Evolutionary conservation across 2,113 vertebrate species (phyloP), one percentile per base, ranked within the genome.

Genomic region (Craseonycteris thonglongyai): DNA sequence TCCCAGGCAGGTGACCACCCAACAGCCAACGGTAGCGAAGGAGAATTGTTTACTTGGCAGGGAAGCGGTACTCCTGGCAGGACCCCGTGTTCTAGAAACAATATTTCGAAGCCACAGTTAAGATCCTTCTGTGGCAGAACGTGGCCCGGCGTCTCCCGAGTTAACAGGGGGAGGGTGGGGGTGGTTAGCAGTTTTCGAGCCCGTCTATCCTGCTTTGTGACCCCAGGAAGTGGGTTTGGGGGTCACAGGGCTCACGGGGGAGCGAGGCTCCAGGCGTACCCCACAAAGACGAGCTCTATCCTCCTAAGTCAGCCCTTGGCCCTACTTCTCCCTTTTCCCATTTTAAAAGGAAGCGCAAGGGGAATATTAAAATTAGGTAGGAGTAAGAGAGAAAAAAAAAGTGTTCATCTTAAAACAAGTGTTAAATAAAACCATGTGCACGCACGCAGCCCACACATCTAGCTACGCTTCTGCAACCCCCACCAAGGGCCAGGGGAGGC

Each of bases 211-310:
- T 58, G 0, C 12, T 45, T 54, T 0, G 3, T 13, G 42, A 78
- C 21, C 47, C 79, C 80, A 9, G 65, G 56, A 94, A 42, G 56
- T 1, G 30, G 13, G 7, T 33, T 81, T 71, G 21, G 61, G 5
- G 15, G 22, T 22, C 10, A n/a, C 28, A 65, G 65, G 63, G 13
- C 28, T 22, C 2, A 51, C 47, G 28, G 24, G 45, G 33, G 35
- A 40, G 21, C 22, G 40, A 12, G 14, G 40, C 26, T 30, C 4
- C 11, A 1, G 24, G 12, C 28, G 42, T 40, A 26, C 7, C 21
- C 7, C 10, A 2, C 0, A 0, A 10, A n/a, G 35, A 30, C 16
- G 0, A 38, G 68, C 7, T 30, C 6, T 72, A 6, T 8, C 49
- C 19, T 38, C 19, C 26, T 1, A 18, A n/a, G 22, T 59, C 12